Conservation (phyloP, 2,888 invertebrate species). For the Osmoderma eremita region DNA sequence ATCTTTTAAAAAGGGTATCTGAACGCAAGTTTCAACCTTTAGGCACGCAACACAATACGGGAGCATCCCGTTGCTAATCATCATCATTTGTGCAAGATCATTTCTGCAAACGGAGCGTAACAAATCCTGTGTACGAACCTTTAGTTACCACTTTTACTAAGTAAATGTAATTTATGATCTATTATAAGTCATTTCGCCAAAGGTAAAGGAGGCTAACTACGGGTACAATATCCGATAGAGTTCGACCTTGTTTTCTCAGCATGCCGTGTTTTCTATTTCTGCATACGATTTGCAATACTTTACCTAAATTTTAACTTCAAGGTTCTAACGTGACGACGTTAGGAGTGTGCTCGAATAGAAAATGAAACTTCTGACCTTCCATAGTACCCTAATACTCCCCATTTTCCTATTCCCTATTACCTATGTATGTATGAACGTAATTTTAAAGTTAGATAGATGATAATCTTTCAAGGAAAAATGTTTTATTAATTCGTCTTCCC, state of each 20-base stretch:
- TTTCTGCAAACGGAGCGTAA: too few species aligned
- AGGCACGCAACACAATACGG: background rate
- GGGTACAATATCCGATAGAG: conserved; percentile 43
- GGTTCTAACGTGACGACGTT: conserved; percentile 14
- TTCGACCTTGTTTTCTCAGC: conserved; percentile 47
- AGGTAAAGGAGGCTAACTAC: background rate
- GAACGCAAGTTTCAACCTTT: conserved; percentile 4
- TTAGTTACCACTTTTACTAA: too few species aligned
- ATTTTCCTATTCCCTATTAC: conserved; percentile 7
- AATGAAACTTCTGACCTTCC: conserved; percentile 13
- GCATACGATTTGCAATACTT: conserved; percentile 39
- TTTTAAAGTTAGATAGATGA: conserved; percentile 34
- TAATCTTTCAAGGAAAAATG: background rate
- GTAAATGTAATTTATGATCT: too few species aligned
- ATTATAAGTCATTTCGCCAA: too few species aligned
- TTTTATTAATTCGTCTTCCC: background rate
- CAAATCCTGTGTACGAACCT: too few species aligned
- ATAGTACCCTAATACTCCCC: background rate
- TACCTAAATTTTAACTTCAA: conserved; percentile 36
- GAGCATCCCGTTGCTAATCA: background rate
- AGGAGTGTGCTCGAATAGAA: background rate
- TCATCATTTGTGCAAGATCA: background rate
- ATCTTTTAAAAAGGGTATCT: background rate
- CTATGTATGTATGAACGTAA: conserved; percentile 24
- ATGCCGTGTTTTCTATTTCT: conserved; percentile 45